Conservation (phyloP, 2,888 invertebrate species). For the Drosophila anceps region DNA sequence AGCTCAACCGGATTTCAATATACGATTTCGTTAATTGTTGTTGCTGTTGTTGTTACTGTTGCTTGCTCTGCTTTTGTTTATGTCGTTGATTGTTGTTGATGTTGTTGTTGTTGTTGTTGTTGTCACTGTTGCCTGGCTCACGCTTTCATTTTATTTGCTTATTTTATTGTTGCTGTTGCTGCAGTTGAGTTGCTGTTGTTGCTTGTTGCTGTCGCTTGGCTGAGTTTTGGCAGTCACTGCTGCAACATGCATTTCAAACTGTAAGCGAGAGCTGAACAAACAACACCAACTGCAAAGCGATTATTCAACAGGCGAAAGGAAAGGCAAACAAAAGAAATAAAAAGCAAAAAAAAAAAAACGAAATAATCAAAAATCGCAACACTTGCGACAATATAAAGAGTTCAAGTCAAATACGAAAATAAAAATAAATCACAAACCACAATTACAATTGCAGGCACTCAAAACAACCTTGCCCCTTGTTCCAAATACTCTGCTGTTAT, state of each 20-base stretch:
- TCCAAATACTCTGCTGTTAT: conserved; percentile 2
- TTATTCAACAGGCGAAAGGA: conserved; percentile 62
- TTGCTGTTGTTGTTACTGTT: conserved; percentile 33
- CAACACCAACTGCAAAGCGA: conserved; percentile 12
- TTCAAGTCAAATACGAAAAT: conserved; percentile 48
- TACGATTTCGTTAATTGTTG: conserved; percentile 52
- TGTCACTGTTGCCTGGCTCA: conserved; percentile 33
- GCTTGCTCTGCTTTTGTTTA: conserved; percentile 22
- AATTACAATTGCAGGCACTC: conserved; percentile 35
- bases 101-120: conserved; percentile 29
- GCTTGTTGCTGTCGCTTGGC: conserved; percentile 50
- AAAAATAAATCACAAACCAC: conserved; percentile 31
- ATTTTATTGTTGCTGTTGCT: conserved; percentile 34
- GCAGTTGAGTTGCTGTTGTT: conserved; percentile 33
- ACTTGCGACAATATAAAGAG: conserved; percentile 32
- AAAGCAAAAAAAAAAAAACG: background rate
- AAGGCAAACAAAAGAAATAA: conserved; percentile 23
- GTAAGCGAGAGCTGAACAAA: conserved; percentile 35
- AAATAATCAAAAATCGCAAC: conserved; percentile 18
- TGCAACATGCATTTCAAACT: conserved; percentile 53
- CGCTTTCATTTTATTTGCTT: conserved; percentile 64
- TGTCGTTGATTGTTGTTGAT: conserved; percentile 20
- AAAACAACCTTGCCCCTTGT: conserved; percentile 38
- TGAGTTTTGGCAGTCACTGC: conserved; percentile 49
- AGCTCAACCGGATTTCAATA: conserved; percentile 66